phyloP scores from a whole-genome alignment of 2,888 invertebrate genomes.

The Rhabditoides inermis region DNA sequence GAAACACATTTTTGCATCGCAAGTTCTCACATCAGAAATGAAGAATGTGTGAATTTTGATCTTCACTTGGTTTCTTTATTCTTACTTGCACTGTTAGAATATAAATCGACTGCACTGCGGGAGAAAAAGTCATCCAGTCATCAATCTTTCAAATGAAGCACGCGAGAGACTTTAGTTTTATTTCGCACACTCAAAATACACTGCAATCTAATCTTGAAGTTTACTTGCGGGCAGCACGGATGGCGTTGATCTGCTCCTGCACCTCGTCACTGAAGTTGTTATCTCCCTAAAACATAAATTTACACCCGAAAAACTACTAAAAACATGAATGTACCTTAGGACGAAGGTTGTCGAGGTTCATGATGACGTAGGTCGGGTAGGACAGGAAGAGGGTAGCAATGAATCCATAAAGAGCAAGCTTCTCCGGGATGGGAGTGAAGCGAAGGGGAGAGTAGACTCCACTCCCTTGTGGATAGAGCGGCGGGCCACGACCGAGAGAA shows the following conservation, averaged over 20 bases:
- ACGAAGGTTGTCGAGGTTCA: conserved; percentile 44
- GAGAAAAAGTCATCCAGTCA: too few relatives aligned
- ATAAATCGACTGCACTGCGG: too few relatives aligned
- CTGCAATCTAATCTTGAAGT: too few relatives aligned
- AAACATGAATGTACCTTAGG: conserved; percentile 15
- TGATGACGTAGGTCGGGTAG: conserved; percentile 47
- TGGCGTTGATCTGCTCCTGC: conserved; percentile 41
- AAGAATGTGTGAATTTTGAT: too few relatives aligned
- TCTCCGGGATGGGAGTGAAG: conserved; percentile 27
- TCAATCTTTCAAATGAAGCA: too few relatives aligned
- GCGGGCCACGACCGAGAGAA: too few relatives aligned
- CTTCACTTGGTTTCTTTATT: too few relatives aligned
- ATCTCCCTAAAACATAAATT: conserved; percentile 16
- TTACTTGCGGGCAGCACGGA: conserved; percentile 34
- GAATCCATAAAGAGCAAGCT: conserved; percentile 36
- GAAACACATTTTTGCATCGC: too few relatives aligned
- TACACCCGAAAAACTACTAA: neutral
- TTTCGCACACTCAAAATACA: too few relatives aligned
- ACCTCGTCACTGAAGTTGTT: conserved; percentile 38
- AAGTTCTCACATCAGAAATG: too few relatives aligned
- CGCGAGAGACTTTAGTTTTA: too few relatives aligned
- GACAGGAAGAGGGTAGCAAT: conserved; percentile 38
- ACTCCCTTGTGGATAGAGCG: conserved; percentile 38
- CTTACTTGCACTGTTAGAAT: too few relatives aligned
- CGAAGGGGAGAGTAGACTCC: conserved; percentile 37